Percentiles rank a stretch among this genome's conserved stretches.
phyloP scores from a whole-genome alignment of 1,140 invertebrate genomes.

The Drosophila biarmipes region DNA sequence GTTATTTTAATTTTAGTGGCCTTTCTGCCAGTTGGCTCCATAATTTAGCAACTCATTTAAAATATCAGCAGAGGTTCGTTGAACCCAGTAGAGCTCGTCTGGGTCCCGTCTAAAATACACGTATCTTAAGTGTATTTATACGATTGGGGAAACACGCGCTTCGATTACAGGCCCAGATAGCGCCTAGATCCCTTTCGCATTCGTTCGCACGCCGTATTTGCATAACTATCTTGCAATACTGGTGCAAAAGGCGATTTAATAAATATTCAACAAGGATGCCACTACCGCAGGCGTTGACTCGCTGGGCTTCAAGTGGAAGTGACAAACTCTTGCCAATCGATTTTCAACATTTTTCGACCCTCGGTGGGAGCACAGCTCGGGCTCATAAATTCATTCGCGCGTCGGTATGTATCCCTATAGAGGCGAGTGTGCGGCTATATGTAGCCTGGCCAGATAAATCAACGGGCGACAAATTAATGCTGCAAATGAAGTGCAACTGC shows the following conservation, averaged over 20 bases:
- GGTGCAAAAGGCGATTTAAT: slow-evolving; percentile 39
- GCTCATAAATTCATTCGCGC: slow-evolving; percentile 70
- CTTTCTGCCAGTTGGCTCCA: neutral
- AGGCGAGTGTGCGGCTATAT: neutral
- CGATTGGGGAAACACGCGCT: slow-evolving; percentile 18
- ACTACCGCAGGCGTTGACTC: slow-evolving; percentile 20
- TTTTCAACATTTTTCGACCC: slow-evolving; percentile 55
- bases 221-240: slow-evolving; percentile 44
- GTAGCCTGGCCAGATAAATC: slow-evolving; percentile 65
- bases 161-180: neutral
- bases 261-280: slow-evolving; percentile 37
- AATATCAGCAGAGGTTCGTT: slow-evolving; percentile 7
- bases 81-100: slow-evolving; percentile 4
- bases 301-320: slow-evolving; percentile 48
- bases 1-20: neutral
- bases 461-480: slow-evolving; percentile 81
- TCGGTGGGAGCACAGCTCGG: slow-evolving; percentile 14
- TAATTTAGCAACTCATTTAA: neutral
- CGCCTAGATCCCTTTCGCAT: slow-evolving; percentile 17
- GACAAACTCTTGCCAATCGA: slow-evolving; percentile 68
- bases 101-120: slow-evolving; percentile 8
- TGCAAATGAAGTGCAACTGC: slow-evolving; percentile 82
- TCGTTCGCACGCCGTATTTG: slow-evolving; percentile 26
- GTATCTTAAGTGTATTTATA: slow-evolving; percentile 6
- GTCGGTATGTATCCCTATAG: slow-evolving; percentile 18